phyloP scores from a whole-genome alignment of 1,140 invertebrate genomes.

The Thalassaphorura encarpata region DNA sequence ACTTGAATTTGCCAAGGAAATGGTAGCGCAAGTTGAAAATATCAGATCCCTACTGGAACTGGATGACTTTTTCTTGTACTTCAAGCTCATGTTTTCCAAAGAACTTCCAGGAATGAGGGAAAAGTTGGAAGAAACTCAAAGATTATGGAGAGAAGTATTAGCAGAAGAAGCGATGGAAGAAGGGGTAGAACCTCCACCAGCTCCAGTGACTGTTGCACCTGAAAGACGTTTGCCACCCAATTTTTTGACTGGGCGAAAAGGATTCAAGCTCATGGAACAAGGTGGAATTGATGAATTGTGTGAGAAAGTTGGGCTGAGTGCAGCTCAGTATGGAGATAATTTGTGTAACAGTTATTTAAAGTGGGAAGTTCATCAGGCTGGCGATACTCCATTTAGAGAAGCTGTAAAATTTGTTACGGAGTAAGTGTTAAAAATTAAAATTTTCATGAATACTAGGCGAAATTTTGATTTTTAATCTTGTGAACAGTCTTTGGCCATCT shows the following conservation, averaged over 20 bases:
- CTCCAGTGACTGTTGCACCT: not conserved
- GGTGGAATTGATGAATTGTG: not conserved
- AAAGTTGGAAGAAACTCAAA: conserved; percentile 25
- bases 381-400: not conserved
- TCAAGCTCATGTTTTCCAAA: conserved; percentile 80
- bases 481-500: conserved; percentile 44
- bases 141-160: not conserved
- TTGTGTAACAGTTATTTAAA: not conserved
- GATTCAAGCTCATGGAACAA: not conserved
- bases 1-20: conserved; percentile 77
- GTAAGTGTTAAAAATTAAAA: conserved; percentile 29
- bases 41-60: conserved; percentile 84
- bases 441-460: conserved; percentile 25
- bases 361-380: no score
- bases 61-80: conserved; percentile 85
- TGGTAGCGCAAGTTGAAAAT: conserved; percentile 66
- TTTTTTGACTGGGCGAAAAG: not conserved
- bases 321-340: not conserved
- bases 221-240: not conserved
- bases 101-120: conserved; percentile 81
- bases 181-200: not conserved
- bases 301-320: not conserved
- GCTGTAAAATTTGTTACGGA: not conserved
- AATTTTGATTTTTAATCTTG: not conserved
- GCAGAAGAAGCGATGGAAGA: not conserved